Percentiles rank a stretch among this genome's conserved stretches.
These are phyloP conservation scores for Germaria angustata DNA, from an alignment of 2,888 invertebrate genomes.

Conservation along the genomic window DNA sequence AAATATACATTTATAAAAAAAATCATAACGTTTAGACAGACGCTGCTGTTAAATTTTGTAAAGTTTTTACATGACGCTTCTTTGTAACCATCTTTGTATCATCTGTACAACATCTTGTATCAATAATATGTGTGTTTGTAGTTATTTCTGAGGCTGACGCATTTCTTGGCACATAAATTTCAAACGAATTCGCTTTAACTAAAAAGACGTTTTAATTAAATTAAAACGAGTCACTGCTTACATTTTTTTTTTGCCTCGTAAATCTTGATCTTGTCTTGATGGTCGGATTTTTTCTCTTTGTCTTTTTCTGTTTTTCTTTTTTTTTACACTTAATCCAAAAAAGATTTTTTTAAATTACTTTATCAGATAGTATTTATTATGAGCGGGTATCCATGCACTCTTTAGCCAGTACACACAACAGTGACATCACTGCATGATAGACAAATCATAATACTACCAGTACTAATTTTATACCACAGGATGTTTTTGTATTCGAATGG, in stretches of 20 bases:
- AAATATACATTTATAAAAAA: no score
- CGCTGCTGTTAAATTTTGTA: background rate
- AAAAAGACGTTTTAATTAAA: constrained; percentile 77
- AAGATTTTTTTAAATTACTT: constrained; percentile 41
- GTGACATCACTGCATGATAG: no score
- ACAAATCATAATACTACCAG: no score
- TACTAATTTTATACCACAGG: no score
- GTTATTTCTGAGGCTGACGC: constrained; percentile 60
- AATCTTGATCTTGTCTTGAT: constrained; percentile 55
- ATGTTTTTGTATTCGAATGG: no score
- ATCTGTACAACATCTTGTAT: constrained; percentile 30
- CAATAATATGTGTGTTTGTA: background rate
- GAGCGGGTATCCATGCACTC: background rate
- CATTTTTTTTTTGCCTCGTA: constrained; percentile 38
- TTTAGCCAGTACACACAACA: no score
- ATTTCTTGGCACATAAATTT: constrained; percentile 70
- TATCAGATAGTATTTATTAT: constrained; percentile 49
- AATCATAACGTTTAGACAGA: background rate
- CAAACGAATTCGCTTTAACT: constrained; percentile 67
- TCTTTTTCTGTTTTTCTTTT: background rate
- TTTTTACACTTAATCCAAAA: background rate
- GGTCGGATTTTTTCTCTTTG: background rate
- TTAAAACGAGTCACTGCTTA: constrained; percentile 57
- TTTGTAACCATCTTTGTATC: background rate
- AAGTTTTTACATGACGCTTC: background rate